Conservation (phyloP, 2,113 vertebrate genomes). For the Gallinago media region DNA sequence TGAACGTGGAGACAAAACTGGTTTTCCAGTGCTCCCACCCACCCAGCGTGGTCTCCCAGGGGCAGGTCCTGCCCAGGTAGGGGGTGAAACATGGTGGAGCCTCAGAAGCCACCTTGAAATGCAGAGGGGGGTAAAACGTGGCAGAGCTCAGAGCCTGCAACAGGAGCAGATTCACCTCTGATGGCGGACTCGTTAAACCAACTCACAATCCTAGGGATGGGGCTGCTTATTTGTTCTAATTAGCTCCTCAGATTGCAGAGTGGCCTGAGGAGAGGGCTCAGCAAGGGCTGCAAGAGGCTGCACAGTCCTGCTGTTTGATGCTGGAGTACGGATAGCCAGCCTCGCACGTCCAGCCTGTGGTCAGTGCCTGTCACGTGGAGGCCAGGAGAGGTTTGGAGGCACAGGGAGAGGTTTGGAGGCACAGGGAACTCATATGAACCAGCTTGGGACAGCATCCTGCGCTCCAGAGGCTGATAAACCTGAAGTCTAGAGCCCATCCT, state of each 20-base stretch:
- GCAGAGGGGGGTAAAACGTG: not conserved
- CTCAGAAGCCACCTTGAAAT: not conserved
- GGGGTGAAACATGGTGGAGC: not conserved
- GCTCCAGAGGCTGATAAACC: not conserved
- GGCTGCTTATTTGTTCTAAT: not conserved
- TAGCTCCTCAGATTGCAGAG: not conserved
- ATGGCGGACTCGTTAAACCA: not conserved
- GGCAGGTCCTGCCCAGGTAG: not conserved
- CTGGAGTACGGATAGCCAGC: not conserved
- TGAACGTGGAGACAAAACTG: accelerated
- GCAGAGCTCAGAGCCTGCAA: not conserved
- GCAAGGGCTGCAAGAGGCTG: not conserved
- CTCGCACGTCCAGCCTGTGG: accelerated
- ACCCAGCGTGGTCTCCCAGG: not conserved
- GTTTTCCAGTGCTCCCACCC: not conserved
- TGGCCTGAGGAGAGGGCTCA: not conserved
- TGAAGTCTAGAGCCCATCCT: not conserved
- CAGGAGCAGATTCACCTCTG: not conserved
- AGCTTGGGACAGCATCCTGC: not conserved
- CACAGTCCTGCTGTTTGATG: not conserved
- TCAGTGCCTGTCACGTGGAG: accelerated
- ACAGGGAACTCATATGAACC: not conserved
- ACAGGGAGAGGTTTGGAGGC: not conserved
- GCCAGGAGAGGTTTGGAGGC: not conserved
- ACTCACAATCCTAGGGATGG: not conserved